Base-by-base conservation (phyloP, 2,797 vertebrate species). In the Phalloptychus januarius region DNA sequence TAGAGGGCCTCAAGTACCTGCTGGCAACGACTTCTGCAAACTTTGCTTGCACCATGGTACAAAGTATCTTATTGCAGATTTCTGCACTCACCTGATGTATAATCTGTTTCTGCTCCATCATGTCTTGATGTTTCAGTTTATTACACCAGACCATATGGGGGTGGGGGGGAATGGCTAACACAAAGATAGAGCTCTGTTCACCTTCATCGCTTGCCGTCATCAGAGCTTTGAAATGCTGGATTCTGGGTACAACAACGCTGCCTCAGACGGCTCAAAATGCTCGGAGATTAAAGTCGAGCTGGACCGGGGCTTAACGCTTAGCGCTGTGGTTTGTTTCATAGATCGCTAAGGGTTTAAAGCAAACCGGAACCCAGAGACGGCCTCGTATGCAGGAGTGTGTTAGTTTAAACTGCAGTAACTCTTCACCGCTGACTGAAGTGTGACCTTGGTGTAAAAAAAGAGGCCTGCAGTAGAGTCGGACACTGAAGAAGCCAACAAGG, bases 1-100 rank as follows among this genome's bases (percentile, higher is more conserved):
- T 83, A 23, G 72, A 7, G 36, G 56, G 77, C 82, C 85, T 81
- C 38, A 71, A 23, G 48, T 38, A 61, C 63, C 71, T 81, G 76
- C 40, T 54, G 23, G 44, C 63, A 46, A 56, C 76, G 44, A 63
- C 46, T 42, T 83, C 52, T 46, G 61, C 25, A 12, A 56, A 0
- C 0, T 33, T 18, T 48, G 23, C 25, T 16, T 36, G 3, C 1
- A 40, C 36, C 36, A 25, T 67, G 63, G 18, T 25, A 38, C 36
- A 38, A 23, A 38, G 63, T 38, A 8, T 65, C 13, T 33, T 33
- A 16, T 61, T 61, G 28, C 11, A 65, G 61, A 65, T 38, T 36
- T 65, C 16, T 65, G 7, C 61, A 20, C 58, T 36, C 1, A 20
- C 25, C 15, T 33, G 13, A 33, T 20, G 7, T 23, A 6, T 10